These are phyloP conservation scores for Agriopis aurantiaria DNA, from an alignment of 2,888 invertebrate species.

Conservation along the genomic window DNA sequence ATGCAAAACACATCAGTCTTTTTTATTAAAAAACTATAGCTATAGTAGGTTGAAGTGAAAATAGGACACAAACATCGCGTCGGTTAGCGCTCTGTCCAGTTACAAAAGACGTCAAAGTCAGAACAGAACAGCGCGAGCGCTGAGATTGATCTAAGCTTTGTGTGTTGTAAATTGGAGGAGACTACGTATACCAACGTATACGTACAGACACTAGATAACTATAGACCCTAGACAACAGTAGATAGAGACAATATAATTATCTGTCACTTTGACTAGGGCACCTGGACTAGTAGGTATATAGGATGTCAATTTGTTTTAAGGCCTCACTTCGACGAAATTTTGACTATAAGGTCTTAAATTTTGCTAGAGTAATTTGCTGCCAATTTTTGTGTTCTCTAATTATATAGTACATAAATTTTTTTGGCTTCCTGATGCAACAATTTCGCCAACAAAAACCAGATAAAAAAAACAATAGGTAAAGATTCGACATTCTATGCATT, in stretches of 20 bases:
- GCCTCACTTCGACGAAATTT: too few relatives aligned
- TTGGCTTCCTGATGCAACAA: too few relatives aligned
- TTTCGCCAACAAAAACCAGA: too few relatives aligned
- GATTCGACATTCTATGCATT: too few relatives aligned
- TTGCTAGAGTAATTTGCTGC: too few relatives aligned
- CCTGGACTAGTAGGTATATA: too few relatives aligned
- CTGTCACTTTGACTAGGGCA: not conserved
- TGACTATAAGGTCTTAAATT: too few relatives aligned
- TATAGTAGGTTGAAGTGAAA: not conserved
- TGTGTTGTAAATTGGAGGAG: conserved; percentile 10
- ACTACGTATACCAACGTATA: not conserved
- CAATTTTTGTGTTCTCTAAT: too few relatives aligned
- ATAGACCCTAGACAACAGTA: not conserved
- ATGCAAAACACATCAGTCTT: too few relatives aligned
- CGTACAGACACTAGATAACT: not conserved
- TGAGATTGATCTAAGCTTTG: conserved; percentile 28
- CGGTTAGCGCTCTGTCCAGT: conserved; percentile 7
- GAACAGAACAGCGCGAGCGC: conserved; percentile 9
- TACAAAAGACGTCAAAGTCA: conserved; percentile 33
- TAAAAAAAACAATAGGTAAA: too few relatives aligned
- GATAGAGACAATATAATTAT: not conserved
- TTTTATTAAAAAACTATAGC: not conserved
- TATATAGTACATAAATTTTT: too few relatives aligned
- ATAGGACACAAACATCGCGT: conserved; percentile 12
- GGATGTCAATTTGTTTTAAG: too few relatives aligned